Evolutionary conservation across 2,113 vertebrate species (phyloP).

Genomic region (Microcebus ravelobensis): DNA sequence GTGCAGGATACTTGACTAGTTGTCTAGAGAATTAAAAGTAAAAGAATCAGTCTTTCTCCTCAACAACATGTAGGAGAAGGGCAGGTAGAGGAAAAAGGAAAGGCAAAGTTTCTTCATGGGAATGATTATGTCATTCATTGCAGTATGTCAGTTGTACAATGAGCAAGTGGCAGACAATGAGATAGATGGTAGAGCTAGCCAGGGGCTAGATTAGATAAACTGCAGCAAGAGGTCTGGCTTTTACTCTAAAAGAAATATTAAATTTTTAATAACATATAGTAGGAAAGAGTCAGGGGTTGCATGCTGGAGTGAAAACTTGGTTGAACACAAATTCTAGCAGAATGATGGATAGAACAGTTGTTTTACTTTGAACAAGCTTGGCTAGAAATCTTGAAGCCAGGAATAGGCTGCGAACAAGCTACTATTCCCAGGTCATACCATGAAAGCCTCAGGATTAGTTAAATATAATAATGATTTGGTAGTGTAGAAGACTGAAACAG

Average conservation of each 20-base stretch:
- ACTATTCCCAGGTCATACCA: not conserved
- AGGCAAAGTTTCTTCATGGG: not conserved
- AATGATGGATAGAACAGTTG: not conserved
- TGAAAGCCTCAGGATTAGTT: not conserved
- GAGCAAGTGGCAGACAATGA: not conserved
- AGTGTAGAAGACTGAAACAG: not conserved
- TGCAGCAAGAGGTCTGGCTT: not conserved
- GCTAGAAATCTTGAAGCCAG: not conserved
- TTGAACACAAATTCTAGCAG: not conserved
- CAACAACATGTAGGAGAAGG: not conserved
- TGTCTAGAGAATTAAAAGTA: constrained; percentile 19
- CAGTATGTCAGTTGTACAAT: not conserved
- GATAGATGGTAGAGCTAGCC: not conserved
- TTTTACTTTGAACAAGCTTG: not conserved
- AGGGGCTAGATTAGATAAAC: not conserved
- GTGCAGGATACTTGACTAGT: not conserved
- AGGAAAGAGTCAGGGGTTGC: not conserved
- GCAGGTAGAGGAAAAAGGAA: not conserved
- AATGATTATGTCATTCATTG: not conserved
- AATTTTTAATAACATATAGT: not conserved
- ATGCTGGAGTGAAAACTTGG: not conserved
- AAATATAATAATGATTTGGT: not conserved
- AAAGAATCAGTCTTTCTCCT: not conserved
- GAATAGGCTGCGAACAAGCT: not conserved
- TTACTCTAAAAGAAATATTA: not conserved